Percentiles rank a stretch among this genome's conserved stretches.
These are phyloP conservation scores for Chrysina gloriosa DNA, from an alignment of 2,888 invertebrate genomes.

Conservation along the genomic window DNA sequence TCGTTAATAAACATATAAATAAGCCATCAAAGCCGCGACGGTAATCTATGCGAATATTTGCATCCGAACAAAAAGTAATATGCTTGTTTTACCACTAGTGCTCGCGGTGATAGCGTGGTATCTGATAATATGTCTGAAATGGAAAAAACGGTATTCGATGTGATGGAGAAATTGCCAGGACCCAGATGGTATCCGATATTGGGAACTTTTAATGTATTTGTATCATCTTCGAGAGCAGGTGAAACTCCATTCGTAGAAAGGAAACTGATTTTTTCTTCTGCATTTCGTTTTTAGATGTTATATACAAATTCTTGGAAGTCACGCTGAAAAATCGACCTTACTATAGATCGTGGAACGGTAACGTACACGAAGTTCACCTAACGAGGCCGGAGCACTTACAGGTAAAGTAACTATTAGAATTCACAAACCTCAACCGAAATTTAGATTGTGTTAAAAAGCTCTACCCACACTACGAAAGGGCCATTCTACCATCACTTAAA, in stretches of 20 bases:
- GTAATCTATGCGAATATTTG: too few species aligned
- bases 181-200: constrained; percentile 30
- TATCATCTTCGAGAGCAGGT: constrained; percentile 20
- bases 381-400: constrained; percentile 50
- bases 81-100: constrained; percentile 13
- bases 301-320: not conserved
- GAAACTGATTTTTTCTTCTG: not conserved
- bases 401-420: not conserved
- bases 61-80: too few species aligned
- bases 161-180: constrained; percentile 32
- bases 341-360: constrained; percentile 52
- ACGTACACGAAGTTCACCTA: constrained; percentile 49
- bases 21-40: too few species aligned
- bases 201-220: constrained; percentile 18
- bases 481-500: not conserved
- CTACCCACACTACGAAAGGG: constrained; percentile 20
- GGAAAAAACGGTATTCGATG: constrained; percentile 32
- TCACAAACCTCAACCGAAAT: not conserved
- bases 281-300: too few species aligned
- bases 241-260: not conserved
- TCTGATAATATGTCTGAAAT: constrained; percentile 28
- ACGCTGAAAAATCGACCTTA: constrained; percentile 42
- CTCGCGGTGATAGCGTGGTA: constrained; percentile 12
- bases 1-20: too few species aligned
- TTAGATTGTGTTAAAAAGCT: constrained; percentile 19